Conservation (phyloP, 2,888 invertebrate species). For the Eutolmus rufibarbis region DNA sequence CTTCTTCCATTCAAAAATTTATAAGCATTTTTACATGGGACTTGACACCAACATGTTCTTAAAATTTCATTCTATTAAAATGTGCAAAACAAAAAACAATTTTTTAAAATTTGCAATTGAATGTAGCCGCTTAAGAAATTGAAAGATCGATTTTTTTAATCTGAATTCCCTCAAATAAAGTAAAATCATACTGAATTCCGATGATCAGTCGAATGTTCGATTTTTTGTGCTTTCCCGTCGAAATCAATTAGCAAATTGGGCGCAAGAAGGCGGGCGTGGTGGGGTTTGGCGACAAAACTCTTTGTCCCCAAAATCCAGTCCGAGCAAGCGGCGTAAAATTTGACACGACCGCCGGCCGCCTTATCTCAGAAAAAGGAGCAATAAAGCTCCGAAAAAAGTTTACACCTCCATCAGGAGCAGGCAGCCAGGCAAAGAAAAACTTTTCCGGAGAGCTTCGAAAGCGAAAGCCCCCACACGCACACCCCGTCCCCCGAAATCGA, state of each 20-base stretch:
- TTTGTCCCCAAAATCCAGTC: neutral
- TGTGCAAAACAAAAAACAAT: too few relatives aligned
- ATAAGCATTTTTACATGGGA: too few relatives aligned
- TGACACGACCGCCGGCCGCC: neutral
- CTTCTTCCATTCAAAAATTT: too few relatives aligned
- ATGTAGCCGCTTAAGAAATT: too few relatives aligned
- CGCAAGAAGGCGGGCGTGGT: too few relatives aligned
- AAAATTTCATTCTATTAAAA: too few relatives aligned
- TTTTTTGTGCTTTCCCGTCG: neutral
- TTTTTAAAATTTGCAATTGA: too few relatives aligned
- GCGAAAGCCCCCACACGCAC: neutral
- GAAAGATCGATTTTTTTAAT: too few relatives aligned
- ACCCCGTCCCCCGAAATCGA: constrained; percentile 27
- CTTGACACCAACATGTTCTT: too few relatives aligned
- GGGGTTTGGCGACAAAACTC: too few relatives aligned
- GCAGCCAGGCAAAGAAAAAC: neutral
- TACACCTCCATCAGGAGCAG: neutral
- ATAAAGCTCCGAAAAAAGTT: neutral
- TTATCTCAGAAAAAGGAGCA: neutral
- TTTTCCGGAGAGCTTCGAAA: neutral
- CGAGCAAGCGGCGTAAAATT: neutral
- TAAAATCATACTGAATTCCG: neutral
- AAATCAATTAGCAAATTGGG: neutral
- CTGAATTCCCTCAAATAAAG: neutral
- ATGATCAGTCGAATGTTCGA: neutral